Evolutionary conservation across 2,888 invertebrate genomes (phyloP).

Genomic region (Altica lythri): DNA sequence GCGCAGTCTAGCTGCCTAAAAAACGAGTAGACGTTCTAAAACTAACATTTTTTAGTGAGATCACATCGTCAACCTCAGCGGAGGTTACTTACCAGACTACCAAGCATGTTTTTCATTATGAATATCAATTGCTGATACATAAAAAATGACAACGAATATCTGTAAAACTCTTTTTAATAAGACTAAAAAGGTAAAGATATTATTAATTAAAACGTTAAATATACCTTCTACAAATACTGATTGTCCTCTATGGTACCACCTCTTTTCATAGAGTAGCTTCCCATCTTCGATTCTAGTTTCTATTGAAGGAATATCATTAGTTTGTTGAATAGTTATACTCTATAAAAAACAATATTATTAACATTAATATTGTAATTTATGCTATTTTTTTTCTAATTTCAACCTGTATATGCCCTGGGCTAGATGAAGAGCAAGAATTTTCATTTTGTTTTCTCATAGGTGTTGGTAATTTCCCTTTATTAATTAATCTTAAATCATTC

Average conservation of each 20-base stretch:
- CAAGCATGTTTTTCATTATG: too few relatives aligned
- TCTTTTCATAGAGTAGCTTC: slow-evolving; percentile 87
- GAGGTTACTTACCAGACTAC: too few relatives aligned
- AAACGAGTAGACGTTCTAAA: too few relatives aligned
- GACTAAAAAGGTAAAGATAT: too few relatives aligned
- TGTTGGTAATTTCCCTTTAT: slow-evolving; percentile 61
- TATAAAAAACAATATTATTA: slow-evolving; percentile 9
- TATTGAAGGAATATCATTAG: slow-evolving; percentile 58
- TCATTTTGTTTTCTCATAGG: slow-evolving; percentile 63
- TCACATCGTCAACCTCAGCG: too few relatives aligned
- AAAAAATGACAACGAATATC: too few relatives aligned
- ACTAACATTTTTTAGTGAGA: too few relatives aligned
- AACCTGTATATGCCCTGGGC: slow-evolving; percentile 55
- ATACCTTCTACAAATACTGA: slow-evolving; percentile 68
- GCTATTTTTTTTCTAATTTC: background rate
- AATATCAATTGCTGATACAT: too few relatives aligned
- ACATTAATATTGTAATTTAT: background rate
- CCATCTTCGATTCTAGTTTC: slow-evolving; percentile 95
- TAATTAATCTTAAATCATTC: slow-evolving; percentile 75
- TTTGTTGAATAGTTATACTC: slow-evolving; percentile 28
- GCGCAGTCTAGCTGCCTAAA: too few relatives aligned
- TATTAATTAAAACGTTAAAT: too few relatives aligned
- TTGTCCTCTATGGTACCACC: slow-evolving; percentile 96
- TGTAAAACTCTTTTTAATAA: too few relatives aligned
- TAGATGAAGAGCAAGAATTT: slow-evolving; percentile 47